A percentile compares a stretch with the other conserved stretches of the same genome.
phyloP scores from a whole-genome alignment of 2,888 invertebrate species.

The Biston betularia region DNA sequence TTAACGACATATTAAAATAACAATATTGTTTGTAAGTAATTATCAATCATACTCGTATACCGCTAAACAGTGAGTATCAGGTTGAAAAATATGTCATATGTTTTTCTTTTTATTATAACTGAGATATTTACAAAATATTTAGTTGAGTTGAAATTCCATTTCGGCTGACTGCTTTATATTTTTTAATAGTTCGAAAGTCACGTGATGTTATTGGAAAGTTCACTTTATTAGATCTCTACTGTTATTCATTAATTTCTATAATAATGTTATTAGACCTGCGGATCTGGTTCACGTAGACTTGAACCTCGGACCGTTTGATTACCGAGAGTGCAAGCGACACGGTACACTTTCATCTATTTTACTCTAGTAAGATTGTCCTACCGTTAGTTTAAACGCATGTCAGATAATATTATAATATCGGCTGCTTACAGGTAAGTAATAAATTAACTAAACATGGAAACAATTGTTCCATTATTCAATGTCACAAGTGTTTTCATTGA shows the following conservation, averaged over 20 bases:
- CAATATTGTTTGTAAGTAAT: neutral
- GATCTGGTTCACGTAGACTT: no score
- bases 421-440: slow-evolving; percentile 10
- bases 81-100: neutral
- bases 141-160: slow-evolving; percentile 14
- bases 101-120: neutral
- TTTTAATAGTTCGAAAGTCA: neutral
- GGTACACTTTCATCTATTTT: no score
- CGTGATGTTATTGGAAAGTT: neutral
- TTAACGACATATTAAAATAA: neutral
- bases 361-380: no score
- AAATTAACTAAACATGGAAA: slow-evolving; percentile 14
- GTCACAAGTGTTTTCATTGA: slow-evolving; percentile 29
- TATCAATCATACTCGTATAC: neutral
- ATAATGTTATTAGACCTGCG: neutral
- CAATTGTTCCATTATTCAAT: slow-evolving; percentile 13
- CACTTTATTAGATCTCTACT: neutral
- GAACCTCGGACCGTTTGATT: no score
- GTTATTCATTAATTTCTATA: neutral
- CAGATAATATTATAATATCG: neutral
- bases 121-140: neutral
- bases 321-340: no score
- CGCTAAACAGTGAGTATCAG: neutral
- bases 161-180: slow-evolving; percentile 8
- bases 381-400: no score